A percentile compares a stretch with the other conserved stretches of the same genome.
phyloP scores from a whole-genome alignment of 2,113 vertebrate species.

The Ailurus styani region DNA sequence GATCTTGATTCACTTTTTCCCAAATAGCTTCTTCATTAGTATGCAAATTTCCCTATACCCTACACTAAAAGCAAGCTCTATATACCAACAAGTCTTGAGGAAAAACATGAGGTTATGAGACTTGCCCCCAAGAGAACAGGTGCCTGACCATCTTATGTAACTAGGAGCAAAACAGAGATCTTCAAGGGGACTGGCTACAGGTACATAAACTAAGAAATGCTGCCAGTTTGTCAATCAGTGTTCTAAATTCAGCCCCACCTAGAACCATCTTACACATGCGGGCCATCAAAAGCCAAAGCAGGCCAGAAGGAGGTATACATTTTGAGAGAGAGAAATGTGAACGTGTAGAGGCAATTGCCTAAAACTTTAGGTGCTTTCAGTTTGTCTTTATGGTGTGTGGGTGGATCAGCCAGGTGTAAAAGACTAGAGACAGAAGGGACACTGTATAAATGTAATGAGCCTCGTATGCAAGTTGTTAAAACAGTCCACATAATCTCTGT shows the following conservation, averaged over 20 bases:
- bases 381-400: background rate
- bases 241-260: background rate
- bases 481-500: background rate
- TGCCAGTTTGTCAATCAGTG: background rate
- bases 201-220: background rate
- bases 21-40: background rate
- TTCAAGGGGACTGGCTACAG: background rate
- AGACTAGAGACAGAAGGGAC: background rate
- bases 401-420: slow-evolving; percentile 28
- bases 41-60: background rate
- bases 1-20: background rate
- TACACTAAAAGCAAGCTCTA: background rate
- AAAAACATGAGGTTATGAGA: background rate
- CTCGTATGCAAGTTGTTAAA: background rate
- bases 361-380: background rate
- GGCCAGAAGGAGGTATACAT: background rate
- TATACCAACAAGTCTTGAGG: background rate
- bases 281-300: background rate
- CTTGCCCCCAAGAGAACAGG: background rate
- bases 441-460: background rate
- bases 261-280: background rate
- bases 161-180: background rate
- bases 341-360: background rate
- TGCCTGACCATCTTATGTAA: background rate
- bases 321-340: background rate